Evolutionary conservation across 2,797 vertebrate species (phyloP).

Genomic region (Rhinatrema bivittatum): DNA sequence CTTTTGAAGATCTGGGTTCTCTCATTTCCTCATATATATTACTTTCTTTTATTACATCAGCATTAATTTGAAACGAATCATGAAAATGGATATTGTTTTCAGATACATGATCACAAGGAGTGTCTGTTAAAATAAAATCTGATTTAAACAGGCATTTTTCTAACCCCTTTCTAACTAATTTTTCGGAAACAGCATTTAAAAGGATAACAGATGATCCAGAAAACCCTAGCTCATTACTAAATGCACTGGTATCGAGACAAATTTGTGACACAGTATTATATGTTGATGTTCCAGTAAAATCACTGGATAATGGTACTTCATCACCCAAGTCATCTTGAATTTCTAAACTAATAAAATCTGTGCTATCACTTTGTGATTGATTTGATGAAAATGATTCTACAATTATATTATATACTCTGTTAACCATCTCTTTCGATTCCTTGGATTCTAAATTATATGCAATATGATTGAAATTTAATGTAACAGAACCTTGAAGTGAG

Average conservation of each 20-base stretch:
- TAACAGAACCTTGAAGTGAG: too few species aligned
- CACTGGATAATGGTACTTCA: too few species aligned
- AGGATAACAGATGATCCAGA: slow-evolving; percentile 38
- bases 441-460: slow-evolving; percentile 19
- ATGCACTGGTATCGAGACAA: neutral
- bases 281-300: too few species aligned
- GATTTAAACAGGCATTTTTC: slow-evolving; percentile 26
- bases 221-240: slow-evolving; percentile 14
- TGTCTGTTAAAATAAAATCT: neutral
- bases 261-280: neutral
- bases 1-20: slow-evolving; percentile 4
- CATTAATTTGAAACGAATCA: slow-evolving; percentile 17
- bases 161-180: slow-evolving; percentile 37
- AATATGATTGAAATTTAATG: slow-evolving; percentile 23
- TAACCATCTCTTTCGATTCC: slow-evolving; percentile 34
- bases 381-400: slow-evolving; percentile 35
- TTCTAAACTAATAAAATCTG: slow-evolving; percentile 3
- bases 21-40: neutral
- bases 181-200: slow-evolving; percentile 40
- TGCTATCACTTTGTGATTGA: neutral
- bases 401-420: slow-evolving; percentile 41
- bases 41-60: too few species aligned
- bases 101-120: slow-evolving; percentile 6
- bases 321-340: neutral
- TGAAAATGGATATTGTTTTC: slow-evolving; percentile 9